Evolutionary conservation across 2,797 vertebrate species (phyloP).

Genomic region (Bovichtus variegatus): DNA sequence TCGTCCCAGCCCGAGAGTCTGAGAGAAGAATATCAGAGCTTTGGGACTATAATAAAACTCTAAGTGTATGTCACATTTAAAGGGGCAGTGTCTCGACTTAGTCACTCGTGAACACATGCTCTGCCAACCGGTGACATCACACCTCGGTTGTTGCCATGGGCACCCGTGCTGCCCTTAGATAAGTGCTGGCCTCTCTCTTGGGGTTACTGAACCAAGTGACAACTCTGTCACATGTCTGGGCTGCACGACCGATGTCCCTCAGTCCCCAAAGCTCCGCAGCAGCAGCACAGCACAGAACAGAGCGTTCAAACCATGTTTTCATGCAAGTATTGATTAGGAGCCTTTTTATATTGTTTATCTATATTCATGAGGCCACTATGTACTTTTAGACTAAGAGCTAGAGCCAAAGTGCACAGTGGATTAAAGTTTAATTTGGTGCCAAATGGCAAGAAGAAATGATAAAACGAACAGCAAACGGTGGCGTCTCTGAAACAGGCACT

Average conservation of each 20-base stretch:
- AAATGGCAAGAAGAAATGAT: slow-evolving; percentile 39
- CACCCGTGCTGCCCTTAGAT: slow-evolving; percentile 77
- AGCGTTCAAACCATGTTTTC: slow-evolving; percentile 49
- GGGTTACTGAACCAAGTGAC: slow-evolving; percentile 70
- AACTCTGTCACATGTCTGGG: slow-evolving; percentile 74
- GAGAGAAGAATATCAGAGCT: slow-evolving; percentile 38
- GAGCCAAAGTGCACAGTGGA: slow-evolving; percentile 49
- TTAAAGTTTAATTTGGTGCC: slow-evolving; percentile 68
- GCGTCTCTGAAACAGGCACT: slow-evolving; percentile 23
- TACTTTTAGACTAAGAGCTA: slow-evolving; percentile 32
- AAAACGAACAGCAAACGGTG: slow-evolving; percentile 9
- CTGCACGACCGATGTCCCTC: slow-evolving; percentile 44
- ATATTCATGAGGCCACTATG: slow-evolving; percentile 62
- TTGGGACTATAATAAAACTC: slow-evolving; percentile 53
- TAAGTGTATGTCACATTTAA: slow-evolving; percentile 67
- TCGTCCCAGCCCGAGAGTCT: slow-evolving; percentile 15
- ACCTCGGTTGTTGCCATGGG: slow-evolving; percentile 79
- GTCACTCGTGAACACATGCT: slow-evolving; percentile 77
- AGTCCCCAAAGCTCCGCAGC: slow-evolving; percentile 28
- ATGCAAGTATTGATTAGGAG: slow-evolving; percentile 64
- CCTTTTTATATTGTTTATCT: slow-evolving; percentile 59
- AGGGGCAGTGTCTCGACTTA: slow-evolving; percentile 67
- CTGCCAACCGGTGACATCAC: slow-evolving; percentile 78
- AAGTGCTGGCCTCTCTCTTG: slow-evolving; percentile 69
- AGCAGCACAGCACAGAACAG: slow-evolving; percentile 12